phyloP scores from a whole-genome alignment of 2,113 vertebrate species.

The Danionella cerebrum region DNA sequence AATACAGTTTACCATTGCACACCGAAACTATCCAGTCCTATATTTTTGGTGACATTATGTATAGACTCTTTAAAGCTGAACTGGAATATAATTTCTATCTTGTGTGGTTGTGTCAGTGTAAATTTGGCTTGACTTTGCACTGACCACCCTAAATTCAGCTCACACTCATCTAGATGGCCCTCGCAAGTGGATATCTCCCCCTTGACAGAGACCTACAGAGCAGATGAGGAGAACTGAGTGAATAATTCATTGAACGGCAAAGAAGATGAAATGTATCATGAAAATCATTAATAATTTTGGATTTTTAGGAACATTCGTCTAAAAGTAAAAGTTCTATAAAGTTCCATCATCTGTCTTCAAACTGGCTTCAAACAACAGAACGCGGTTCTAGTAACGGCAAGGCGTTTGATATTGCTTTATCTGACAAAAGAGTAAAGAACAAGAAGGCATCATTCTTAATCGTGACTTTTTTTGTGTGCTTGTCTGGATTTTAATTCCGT shows the following conservation, averaged over 20 bases:
- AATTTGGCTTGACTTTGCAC: background rate
- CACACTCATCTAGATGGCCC: background rate
- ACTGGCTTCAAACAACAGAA: too few species aligned
- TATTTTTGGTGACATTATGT: too few species aligned
- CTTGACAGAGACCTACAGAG: background rate
- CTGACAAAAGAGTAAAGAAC: too few species aligned
- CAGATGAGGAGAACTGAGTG: background rate
- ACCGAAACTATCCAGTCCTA: too few species aligned
- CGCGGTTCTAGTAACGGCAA: too few species aligned
- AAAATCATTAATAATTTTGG: background rate
- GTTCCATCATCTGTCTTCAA: too few species aligned
- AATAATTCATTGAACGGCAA: constrained; percentile 14
- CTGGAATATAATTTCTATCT: background rate
- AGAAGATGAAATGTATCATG: background rate
- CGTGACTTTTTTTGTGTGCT: too few species aligned
- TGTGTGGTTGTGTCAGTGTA: background rate
- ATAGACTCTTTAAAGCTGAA: too few species aligned
- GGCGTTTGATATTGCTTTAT: too few species aligned
- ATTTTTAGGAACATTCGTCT: background rate
- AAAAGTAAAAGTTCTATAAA: background rate
- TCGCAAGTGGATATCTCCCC: background rate
- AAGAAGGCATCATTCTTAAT: too few species aligned
- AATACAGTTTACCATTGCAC: too few species aligned
- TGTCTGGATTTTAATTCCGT: too few species aligned
- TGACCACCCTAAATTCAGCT: background rate